Percentiles rank a stretch among this genome's conserved stretches.
Conservation (phyloP, 1,140 invertebrate genomes). For the Atta cephalotes region DNA sequence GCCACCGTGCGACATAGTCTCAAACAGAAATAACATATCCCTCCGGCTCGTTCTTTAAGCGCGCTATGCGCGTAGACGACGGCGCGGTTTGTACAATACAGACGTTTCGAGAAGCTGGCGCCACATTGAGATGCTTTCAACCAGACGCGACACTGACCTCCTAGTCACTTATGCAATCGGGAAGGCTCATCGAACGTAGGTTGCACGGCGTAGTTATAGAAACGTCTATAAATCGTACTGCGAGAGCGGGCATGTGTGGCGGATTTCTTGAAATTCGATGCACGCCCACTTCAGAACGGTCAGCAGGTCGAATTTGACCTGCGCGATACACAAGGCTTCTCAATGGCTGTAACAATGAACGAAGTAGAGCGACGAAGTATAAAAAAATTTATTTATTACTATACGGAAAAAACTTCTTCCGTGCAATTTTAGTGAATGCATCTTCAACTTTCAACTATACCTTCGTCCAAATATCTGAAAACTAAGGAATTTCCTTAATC, state of each 20-base stretch:
- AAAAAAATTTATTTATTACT: slow-evolving; percentile 3
- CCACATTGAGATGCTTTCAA: slow-evolving; percentile 59
- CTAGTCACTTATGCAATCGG: slow-evolving; percentile 72
- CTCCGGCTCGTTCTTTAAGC: not conserved
- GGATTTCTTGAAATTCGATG: slow-evolving; percentile 61
- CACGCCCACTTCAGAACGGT: slow-evolving; percentile 58
- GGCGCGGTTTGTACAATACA: slow-evolving; percentile 29
- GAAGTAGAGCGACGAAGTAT: not conserved
- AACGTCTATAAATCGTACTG: slow-evolving; percentile 65
- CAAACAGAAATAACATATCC: slow-evolving; percentile 41
- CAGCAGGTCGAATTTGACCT: slow-evolving; percentile 11
- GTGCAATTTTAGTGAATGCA: not conserved
- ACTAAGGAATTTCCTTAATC: not conserved
- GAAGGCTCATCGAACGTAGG: slow-evolving; percentile 67
- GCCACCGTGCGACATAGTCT: not conserved
- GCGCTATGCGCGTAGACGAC: slow-evolving; percentile 17
- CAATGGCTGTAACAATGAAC: slow-evolving; percentile 5
- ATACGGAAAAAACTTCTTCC: not conserved
- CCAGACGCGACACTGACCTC: slow-evolving; percentile 66
- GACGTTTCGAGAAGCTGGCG: slow-evolving; percentile 62
- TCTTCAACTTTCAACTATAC: not conserved
- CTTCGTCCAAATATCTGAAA: not conserved
- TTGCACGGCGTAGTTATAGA: slow-evolving; percentile 61
- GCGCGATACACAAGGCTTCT: slow-evolving; percentile 4
- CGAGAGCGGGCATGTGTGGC: slow-evolving; percentile 43